phyloP scores from a whole-genome alignment of 53 echinoderm and acorn worm species.

The Hippasteria phrygiana region DNA sequence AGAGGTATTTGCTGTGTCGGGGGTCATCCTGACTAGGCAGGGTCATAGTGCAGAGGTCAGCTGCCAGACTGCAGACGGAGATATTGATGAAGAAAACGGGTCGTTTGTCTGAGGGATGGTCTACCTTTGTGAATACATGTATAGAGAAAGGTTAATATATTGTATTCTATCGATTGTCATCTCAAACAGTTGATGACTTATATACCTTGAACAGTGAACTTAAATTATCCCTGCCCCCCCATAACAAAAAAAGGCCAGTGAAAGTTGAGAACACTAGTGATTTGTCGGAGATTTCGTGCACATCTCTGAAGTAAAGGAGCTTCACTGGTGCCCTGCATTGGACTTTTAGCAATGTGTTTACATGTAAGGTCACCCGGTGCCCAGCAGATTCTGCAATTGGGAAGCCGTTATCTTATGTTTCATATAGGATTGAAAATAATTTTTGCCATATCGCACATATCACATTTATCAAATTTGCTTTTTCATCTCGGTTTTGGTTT shows the following conservation, averaged over 20 bases:
- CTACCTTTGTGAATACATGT: background rate
- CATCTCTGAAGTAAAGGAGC: too few species aligned
- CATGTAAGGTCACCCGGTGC: background rate
- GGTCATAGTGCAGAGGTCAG: slow-evolving; percentile 38
- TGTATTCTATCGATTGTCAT: background rate
- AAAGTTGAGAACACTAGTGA: too few species aligned
- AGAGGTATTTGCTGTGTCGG: background rate
- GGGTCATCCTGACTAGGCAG: background rate
- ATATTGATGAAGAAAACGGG: slow-evolving; percentile 54
- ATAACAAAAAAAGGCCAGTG: too few species aligned
- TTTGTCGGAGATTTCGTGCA: too few species aligned
- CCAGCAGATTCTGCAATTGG: background rate
- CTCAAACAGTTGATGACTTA: background rate
- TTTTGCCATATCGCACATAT: too few species aligned
- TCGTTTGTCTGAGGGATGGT: slow-evolving; percentile 29
- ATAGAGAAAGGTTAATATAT: background rate
- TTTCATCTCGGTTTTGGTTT: too few species aligned
- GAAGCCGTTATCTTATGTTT: background rate
- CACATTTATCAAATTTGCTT: too few species aligned
- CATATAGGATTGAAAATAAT: too few species aligned
- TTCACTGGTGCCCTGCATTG: background rate
- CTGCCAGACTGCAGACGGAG: slow-evolving; percentile 26
- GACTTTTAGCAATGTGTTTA: background rate
- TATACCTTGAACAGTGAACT: too few species aligned
- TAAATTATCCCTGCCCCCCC: too few species aligned